Base-by-base conservation (phyloP, 2,113 vertebrate genomes). In the Raja brachyura region DNA sequence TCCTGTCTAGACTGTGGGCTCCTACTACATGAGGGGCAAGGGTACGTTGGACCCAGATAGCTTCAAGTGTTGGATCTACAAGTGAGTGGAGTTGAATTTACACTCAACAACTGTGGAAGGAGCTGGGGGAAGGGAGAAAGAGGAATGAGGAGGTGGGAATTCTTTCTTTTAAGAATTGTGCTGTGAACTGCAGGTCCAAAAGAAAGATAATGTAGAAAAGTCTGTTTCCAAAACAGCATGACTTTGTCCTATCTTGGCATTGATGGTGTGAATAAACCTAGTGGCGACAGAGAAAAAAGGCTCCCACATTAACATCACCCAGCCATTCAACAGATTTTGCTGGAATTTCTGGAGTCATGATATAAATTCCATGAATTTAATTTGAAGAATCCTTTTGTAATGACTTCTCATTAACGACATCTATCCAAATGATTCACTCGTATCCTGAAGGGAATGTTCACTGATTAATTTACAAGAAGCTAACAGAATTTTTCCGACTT, bases 341-440 rank as follows among this genome's bases (percentile, higher is more conserved):
- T 61, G 83, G 83, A 63, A 86, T 86, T 61, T 86, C 83, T 86
- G 61, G n/a, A n/a, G 28, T 59, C 83, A 63, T 31, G 28, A 63
- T 61, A 63, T 63, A 88, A 31, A 88, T 31, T 88, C n/a, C 56
- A 88, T 88, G 83, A 63, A 88, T 88, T 88, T 14, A 28, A 31
- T 33, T 88, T 88, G 83, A 88, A 88, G 31, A 63, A 88, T 88
- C 61, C 61, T 88, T n/a, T 88, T 31, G 56, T 88, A 5, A 14
- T 73, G 70, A 33, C 83, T 88, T 14, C 13, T 86, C 25, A 14
- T 16, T 28, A 14, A 28, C 33, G 13, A 63, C 0, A 86, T n/a
- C 28, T 31, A 10, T 88, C 31, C 13, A 61, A 63, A n/a, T 88
- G 28, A 63, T 88, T 20, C n/a, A 4, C 59, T 63, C 14, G 0